These are phyloP conservation scores for Cotesia chilonis DNA, from an alignment of 1,140 invertebrate species.

Conservation along the genomic window DNA sequence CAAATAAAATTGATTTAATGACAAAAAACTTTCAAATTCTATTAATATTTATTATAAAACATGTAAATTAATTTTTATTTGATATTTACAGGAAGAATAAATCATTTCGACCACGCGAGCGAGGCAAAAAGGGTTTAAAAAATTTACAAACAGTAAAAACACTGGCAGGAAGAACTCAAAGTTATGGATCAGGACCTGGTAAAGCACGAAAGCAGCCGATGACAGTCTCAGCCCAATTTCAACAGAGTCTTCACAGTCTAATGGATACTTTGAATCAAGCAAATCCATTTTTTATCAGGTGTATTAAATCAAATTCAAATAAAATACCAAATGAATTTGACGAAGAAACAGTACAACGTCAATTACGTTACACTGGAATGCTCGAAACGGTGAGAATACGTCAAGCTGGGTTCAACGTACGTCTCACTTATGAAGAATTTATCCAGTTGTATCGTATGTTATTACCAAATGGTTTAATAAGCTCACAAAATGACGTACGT, in stretches of 20 bases:
- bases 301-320: slow-evolving; percentile 94
- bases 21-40: slow-evolving; percentile 21
- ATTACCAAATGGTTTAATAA: slow-evolving; percentile 84
- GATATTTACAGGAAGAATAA: slow-evolving; percentile 82
- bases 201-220: slow-evolving; percentile 86
- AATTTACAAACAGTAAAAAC: slow-evolving; percentile 92
- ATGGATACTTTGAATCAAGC: slow-evolving; percentile 95
- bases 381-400: slow-evolving; percentile 94
- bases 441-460: slow-evolving; percentile 91
- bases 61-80: slow-evolving; percentile 1
- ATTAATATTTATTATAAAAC: not conserved
- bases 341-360: slow-evolving; percentile 91
- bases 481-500: slow-evolving; percentile 81
- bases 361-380: slow-evolving; percentile 92
- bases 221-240: slow-evolving; percentile 94
- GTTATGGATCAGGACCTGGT: slow-evolving; percentile 67
- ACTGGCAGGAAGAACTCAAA: slow-evolving; percentile 77
- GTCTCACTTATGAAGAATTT: slow-evolving; percentile 93
- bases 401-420: slow-evolving; percentile 94
- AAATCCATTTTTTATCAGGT: slow-evolving; percentile 96
- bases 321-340: slow-evolving; percentile 93
- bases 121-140: slow-evolving; percentile 82
- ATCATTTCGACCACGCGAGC: slow-evolving; percentile 83
- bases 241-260: slow-evolving; percentile 87
- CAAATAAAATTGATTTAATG: not conserved